Evolutionary conservation across 1,140 invertebrate genomes (phyloP).

Genomic region (Psix sp.): DNA sequence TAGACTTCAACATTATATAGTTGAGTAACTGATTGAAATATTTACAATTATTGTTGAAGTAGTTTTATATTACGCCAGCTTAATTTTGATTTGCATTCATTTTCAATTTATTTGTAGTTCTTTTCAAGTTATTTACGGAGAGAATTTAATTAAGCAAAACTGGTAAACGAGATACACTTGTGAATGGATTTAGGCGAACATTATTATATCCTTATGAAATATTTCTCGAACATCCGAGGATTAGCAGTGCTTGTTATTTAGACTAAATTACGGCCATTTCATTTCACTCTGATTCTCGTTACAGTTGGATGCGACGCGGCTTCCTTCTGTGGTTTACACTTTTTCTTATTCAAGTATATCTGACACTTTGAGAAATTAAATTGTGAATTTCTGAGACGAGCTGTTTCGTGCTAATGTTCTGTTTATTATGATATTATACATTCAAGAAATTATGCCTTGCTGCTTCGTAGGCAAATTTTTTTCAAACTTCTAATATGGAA

Average conservation of each 20-base stretch:
- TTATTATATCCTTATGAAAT: conserved; percentile 31
- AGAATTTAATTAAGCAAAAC: conserved; percentile 10
- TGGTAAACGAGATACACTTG: not conserved
- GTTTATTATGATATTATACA: conserved; percentile 55
- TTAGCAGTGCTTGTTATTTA: conserved; percentile 38
- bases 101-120: not conserved
- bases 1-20: too few species aligned
- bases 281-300: conserved; percentile 53
- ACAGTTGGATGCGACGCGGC: conserved; percentile 39
- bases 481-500: too few species aligned
- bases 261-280: conserved; percentile 35
- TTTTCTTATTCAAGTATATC: conserved; percentile 52
- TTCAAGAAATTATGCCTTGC: conserved; percentile 30
- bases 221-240: conserved; percentile 14
- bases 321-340: conserved; percentile 42
- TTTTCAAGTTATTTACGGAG: conserved; percentile 3
- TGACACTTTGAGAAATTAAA: conserved; percentile 61
- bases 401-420: conserved; percentile 52
- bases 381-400: conserved; percentile 59
- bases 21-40: too few species aligned
- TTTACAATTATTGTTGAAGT: too few species aligned
- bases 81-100: not conserved
- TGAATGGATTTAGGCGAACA: conserved; percentile 20
- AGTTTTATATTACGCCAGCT: not conserved
- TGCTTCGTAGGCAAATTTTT: conserved; percentile 19